These are phyloP conservation scores for Pheucticus melanocephalus DNA, from an alignment of 2,113 vertebrate species.

Conservation along the genomic window DNA sequence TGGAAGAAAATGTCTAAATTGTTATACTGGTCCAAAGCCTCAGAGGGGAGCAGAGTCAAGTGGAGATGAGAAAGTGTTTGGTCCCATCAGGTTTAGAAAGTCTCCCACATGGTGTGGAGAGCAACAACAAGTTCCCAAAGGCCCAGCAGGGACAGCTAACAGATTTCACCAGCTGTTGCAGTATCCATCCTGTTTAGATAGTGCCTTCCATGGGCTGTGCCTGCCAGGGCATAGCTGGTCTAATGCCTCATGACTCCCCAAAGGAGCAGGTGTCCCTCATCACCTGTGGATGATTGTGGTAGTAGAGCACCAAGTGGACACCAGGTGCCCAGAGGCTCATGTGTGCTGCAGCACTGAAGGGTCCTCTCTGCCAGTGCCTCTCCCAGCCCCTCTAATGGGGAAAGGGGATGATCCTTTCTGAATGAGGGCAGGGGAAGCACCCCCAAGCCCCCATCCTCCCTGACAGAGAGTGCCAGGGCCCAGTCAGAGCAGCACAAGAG, in stretches of 20 bases:
- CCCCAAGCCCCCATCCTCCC: not conserved
- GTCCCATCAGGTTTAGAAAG: not conserved
- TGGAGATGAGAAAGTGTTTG: rapidly evolving
- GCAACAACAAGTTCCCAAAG: not conserved
- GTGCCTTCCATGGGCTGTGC: not conserved
- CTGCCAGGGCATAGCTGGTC: not conserved
- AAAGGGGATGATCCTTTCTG: not conserved
- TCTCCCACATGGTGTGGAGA: not conserved
- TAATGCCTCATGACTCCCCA: not conserved
- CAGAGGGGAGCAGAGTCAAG: not conserved
- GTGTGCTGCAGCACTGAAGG: not conserved
- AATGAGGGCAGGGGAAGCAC: not conserved
- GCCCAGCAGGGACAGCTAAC: not conserved
- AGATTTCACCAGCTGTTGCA: not conserved
- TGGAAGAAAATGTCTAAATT: not conserved
- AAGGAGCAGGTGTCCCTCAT: not conserved
- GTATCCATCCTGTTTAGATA: not conserved
- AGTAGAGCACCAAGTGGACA: not conserved
- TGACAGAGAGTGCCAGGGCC: not conserved
- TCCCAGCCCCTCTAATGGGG: rapidly evolving
- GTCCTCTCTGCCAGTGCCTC: not conserved
- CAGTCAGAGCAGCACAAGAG: not conserved
- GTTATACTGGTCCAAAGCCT: not conserved
- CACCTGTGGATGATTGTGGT: not conserved
- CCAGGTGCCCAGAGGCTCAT: rapidly evolving